Evolutionary conservation across 2,113 vertebrate genomes (phyloP).

Genomic region (Otocyon megalotis): DNA sequence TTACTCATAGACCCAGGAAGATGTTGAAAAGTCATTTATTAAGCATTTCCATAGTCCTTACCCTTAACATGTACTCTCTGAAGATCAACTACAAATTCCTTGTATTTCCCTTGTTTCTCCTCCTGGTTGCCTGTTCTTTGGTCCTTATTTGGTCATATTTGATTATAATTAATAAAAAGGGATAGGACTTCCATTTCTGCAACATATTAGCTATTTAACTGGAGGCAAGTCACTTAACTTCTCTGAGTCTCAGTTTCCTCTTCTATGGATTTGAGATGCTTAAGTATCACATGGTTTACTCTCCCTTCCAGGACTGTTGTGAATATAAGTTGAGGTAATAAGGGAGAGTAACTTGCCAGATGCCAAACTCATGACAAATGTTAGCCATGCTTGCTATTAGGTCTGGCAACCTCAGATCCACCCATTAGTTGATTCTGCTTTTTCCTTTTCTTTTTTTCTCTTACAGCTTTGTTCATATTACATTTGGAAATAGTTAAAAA

Average conservation of each 20-base stretch:
- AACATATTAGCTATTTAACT: neutral
- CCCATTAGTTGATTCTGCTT: neutral
- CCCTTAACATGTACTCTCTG: neutral
- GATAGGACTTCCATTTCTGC: neutral
- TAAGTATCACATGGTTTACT: neutral
- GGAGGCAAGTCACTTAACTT: neutral
- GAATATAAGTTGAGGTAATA: neutral
- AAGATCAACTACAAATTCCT: neutral
- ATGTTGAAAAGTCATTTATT: neutral
- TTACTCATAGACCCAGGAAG: neutral
- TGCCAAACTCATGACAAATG: conserved; percentile 10
- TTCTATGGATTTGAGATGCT: neutral
- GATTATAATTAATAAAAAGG: neutral
- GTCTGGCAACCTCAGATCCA: neutral
- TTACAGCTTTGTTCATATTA: neutral
- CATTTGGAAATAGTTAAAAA: conserved; percentile 27
- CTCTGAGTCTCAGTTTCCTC: neutral
- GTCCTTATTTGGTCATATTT: neutral
- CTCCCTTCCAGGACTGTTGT: neutral
- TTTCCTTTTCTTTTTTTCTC: neutral
- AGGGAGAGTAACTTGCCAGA: neutral
- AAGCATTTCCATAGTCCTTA: neutral
- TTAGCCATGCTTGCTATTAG: neutral
- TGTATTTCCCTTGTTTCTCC: neutral
- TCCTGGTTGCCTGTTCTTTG: neutral